phyloP scores from a whole-genome alignment of 2,797 vertebrate genomes.

The Neosilurus mollespiculum region DNA sequence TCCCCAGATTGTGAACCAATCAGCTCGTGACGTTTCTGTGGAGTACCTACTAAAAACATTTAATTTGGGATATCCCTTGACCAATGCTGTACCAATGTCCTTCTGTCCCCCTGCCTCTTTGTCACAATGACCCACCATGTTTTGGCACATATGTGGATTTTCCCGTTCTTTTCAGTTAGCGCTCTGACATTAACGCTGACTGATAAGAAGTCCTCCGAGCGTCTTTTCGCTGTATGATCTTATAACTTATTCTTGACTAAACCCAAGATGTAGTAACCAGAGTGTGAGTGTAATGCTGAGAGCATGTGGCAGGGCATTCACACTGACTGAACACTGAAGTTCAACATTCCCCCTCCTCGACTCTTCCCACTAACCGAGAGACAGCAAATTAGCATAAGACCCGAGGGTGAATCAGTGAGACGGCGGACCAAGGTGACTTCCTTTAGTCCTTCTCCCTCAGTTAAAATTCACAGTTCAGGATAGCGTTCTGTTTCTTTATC shows the following conservation, averaged over 20 bases:
- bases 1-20: too few relatives aligned
- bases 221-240: neutral
- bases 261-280: neutral
- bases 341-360: neutral
- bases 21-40: too few relatives aligned
- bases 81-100: too few relatives aligned
- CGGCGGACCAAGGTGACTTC: neutral
- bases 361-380: neutral
- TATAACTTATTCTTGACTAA: slow-evolving; percentile 3
- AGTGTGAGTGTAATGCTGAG: neutral
- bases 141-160: neutral
- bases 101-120: too few relatives aligned
- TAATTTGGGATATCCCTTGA: too few relatives aligned
- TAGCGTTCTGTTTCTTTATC: neutral
- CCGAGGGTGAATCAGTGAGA: neutral
- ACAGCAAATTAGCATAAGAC: neutral
- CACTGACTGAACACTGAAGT: slow-evolving; percentile 5
- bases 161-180: neutral
- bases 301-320: slow-evolving; percentile 13
- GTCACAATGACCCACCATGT: too few relatives aligned
- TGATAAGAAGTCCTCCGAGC: neutral
- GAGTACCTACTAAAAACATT: too few relatives aligned
- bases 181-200: neutral
- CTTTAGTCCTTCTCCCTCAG: neutral
- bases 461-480: neutral